These are phyloP conservation scores for Erannis defoliaria DNA, from an alignment of 2,888 invertebrate genomes.

Conservation along the genomic window DNA sequence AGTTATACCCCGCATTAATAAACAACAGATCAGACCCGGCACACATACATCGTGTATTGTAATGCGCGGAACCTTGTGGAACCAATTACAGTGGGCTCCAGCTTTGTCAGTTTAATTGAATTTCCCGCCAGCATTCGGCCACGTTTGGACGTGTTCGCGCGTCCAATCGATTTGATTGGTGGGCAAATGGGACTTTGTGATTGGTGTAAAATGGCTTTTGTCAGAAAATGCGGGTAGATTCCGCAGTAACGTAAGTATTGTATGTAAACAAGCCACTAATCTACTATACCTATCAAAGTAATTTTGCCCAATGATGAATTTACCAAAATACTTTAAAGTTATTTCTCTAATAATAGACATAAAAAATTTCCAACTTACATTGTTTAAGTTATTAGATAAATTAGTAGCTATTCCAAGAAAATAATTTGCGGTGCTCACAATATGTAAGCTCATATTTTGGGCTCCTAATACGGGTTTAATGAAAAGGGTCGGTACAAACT, in stretches of 20 bases:
- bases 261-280: neutral
- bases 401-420: neutral
- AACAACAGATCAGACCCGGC: neutral
- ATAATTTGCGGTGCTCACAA: constrained; percentile 2
- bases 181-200: constrained; percentile 7
- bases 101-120: constrained; percentile 22
- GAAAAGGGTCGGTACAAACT: constrained; percentile 13
- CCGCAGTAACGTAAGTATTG: neutral
- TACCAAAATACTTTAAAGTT: neutral
- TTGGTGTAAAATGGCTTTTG: constrained; percentile 7
- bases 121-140: constrained; percentile 18
- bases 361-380: constrained; percentile 1
- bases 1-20: neutral
- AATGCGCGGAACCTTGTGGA: constrained; percentile 10
- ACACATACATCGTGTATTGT: constrained; percentile 14
- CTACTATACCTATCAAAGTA: too few relatives aligned
- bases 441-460: constrained; percentile 4
- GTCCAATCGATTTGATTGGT: constrained; percentile 25
- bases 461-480: constrained; percentile 9
- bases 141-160: constrained; percentile 9
- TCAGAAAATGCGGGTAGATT: neutral
- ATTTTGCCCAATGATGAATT: neutral
- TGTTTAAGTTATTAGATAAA: constrained; percentile 4
- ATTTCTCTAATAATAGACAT: neutral
- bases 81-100: constrained; percentile 13